Evolutionary conservation across 2,888 invertebrate genomes (phyloP).

Genomic region (Monopis laevigella): DNA sequence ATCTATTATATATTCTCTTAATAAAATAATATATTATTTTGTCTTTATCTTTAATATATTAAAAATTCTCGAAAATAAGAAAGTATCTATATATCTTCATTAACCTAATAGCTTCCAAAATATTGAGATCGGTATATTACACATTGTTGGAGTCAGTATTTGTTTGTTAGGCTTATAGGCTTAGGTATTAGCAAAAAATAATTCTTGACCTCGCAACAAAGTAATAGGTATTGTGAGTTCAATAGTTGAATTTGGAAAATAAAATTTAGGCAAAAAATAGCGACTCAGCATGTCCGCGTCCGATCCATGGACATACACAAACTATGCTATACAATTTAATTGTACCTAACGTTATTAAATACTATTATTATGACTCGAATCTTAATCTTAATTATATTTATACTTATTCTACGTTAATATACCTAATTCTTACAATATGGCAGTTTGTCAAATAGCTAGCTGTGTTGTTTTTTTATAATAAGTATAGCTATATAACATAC

Average conservation of each 20-base stretch:
- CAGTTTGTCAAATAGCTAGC: conserved; percentile 65
- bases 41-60: conserved; percentile 51
- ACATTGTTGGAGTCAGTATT: conserved; percentile 11
- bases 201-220: neutral
- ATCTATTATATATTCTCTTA: conserved; percentile 47
- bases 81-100: conserved; percentile 27
- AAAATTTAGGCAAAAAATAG: conserved; percentile 4
- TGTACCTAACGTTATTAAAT: conserved; percentile 58
- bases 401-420: neutral
- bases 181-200: neutral
- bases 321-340: conserved; percentile 29
- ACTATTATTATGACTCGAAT: conserved; percentile 63
- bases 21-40: conserved; percentile 40
- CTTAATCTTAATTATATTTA: conserved; percentile 48
- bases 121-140: conserved; percentile 56
- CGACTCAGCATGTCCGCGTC: neutral
- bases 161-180: no score
- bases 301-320: neutral
- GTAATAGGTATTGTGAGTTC: neutral
- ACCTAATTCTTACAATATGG: conserved; percentile 56
- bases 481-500: no score
- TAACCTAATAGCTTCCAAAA: conserved; percentile 63
- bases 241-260: neutral
- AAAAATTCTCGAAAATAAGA: conserved; percentile 33
- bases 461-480: conserved; percentile 36